Evolutionary conservation across 1,140 invertebrate species (phyloP), one percentile per base, ranked within the genome.

Genomic region (Papilio dardanus): DNA sequence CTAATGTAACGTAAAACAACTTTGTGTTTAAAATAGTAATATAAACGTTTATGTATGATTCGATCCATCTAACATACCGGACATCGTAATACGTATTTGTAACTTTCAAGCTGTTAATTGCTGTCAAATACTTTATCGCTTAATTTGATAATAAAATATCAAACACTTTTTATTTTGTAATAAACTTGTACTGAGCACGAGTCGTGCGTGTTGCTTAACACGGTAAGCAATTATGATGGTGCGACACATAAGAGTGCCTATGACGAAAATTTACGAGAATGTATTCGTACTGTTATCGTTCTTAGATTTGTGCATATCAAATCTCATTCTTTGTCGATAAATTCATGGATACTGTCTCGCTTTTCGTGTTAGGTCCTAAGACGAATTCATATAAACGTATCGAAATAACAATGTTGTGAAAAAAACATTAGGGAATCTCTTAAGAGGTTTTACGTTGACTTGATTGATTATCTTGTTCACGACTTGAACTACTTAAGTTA

Each of bases 381-480:
- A 28, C 54, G 30, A 30, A 24, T 62, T 62, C 54, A 62, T 28
- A 62, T 62, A 62, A 62, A 62, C 21, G 24, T 62, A 62, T 30
- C 54, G 21, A 62, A 62, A 62, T 30, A 62, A 62, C 54, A 62
- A 62, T 30, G 54, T 62, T 62, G 54, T 62, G 54, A 28, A 62
- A 62, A 54, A 62, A 62, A 62, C 54, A 62, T 62, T 62, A 62
- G 54, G 14, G 12, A 30, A 62, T 62, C 54, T 28, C 54, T 28
- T 58, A 12, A 62, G 24, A 62, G 12, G 54, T 24, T 62, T 62
- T 30, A 28, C 54, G 54, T 28, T 62, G 54, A 30, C 54, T 62
- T 62, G 54, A 62, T 62, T 62, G 54, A 62, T 62, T 62, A 62
- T 62, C 54, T 62, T 30, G 54, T 62, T 28, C 54, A 62, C 54